Evolutionary conservation across 1,140 invertebrate genomes (phyloP), one percentile per base, ranked within the genome.

Genomic region (Drosophila ananassae): DNA sequence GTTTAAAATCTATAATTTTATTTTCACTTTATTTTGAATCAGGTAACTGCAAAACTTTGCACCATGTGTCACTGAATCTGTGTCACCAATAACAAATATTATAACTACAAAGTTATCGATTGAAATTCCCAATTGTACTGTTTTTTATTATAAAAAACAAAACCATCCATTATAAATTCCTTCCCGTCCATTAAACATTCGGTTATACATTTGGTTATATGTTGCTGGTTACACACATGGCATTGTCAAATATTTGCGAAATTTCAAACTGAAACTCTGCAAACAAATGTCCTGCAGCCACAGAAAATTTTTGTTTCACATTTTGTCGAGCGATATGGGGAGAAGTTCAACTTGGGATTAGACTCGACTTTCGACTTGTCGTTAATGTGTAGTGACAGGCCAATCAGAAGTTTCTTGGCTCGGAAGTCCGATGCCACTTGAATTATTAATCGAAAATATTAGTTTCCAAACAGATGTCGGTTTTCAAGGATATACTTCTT

Each of bases 371-470:
- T 39, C 52, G 50, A 50, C 54, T 73, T 73, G 66, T 53, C 56
- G 60, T 54, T 84, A 84, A 85, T 85, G 72, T 80, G 62, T 60
- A 28, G 58, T 74, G 63, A 66, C 53, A 82, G 55, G 37, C 7
- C 32, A 63, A 62, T 53, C 48, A 57, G 32, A 60, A 21, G 51
- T 41, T 69, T 32, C 22, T 61, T 37, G 28, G 12, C 32, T 41
- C 17, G 13, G 13, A 8, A 17, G 41, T 21, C 41, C 30, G 9
- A 25, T 37, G 28, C 21, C 39, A 71, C 68, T 81, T 68, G 64
- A 82, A 87, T 82, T 85, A 72, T 82, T 89, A 76, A 87, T 76
- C 62, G 32, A 64, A 85, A 54, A 81, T 57, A 81, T 66, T 63
- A 81, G 77, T 63, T 77, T 55, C 25, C 3, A 60, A 6, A 5